Evolutionary conservation across 2,888 invertebrate genomes (phyloP), one percentile per base, ranked within the genome.

Genomic region (Tortrix viridana): DNA sequence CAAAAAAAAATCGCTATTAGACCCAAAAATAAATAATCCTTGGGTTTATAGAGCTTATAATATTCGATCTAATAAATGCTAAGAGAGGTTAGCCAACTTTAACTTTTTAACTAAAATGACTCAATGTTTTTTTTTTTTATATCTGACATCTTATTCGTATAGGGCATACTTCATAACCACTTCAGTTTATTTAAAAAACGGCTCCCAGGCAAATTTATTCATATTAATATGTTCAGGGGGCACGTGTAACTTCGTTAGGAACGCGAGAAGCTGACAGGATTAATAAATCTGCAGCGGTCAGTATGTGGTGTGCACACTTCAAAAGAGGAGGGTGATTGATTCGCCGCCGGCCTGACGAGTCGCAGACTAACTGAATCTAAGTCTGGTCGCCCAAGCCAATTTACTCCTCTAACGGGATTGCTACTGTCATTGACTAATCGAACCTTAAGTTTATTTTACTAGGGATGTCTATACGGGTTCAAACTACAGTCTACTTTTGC

Each of bases 271-370:
- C 71, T 82, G 88, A 85, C 87, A 88, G 86, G 88, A 88, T 85
- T 82, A 80, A 89, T 86, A 79, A 63, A 78, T 77, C 68, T 69
- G 69, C 66, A 69, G 74, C 72, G 84, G 81, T 80, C 82, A 82
- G 75, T 73, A n/a, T n/a, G 74, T 71, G 65, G 75, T 76, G 79
- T n/a, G 77, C 74, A 71, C 76, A 85, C 85, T 82, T 89, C 89
- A 88, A 87, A 86, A 82, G 84, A 79, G 67, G 72, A 70, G 80
- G 78, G 84, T 82, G 85, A 86, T 85, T 78, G 79, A 88, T 82
- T 72, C 69, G 64, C 38, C 66, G 69, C 66, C 71, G 71, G 72
- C 81, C 75, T 84, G 88, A 89, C 80, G 76, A 77, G 82, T 80
- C 67, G 70, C 88, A 88, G 86, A 81, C 65, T 64, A 67, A 68